Evolutionary conservation across 1,140 invertebrate genomes (phyloP).

Genomic region (Gerris buenoi): DNA sequence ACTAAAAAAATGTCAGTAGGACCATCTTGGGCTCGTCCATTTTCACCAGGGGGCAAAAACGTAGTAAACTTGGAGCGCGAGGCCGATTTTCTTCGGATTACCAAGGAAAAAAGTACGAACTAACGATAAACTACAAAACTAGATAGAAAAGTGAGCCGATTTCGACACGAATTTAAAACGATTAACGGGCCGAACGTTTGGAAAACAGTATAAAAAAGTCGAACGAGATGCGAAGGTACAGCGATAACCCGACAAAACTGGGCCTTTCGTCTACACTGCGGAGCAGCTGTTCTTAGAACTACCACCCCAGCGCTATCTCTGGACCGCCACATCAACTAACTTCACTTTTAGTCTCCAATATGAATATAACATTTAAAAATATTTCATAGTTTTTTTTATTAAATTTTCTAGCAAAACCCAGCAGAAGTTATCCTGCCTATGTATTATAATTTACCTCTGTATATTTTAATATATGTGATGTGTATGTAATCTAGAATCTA

Average conservation of each 20-base stretch:
- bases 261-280: background rate
- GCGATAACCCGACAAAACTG: background rate
- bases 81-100: background rate
- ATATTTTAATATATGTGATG: too few relatives aligned
- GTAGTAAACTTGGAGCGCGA: background rate
- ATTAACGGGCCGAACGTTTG: background rate
- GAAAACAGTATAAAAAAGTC: background rate
- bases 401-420: too few relatives aligned
- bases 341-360: too few relatives aligned
- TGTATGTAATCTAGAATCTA: too few relatives aligned
- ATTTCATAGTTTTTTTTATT: too few relatives aligned
- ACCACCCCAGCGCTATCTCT: background rate
- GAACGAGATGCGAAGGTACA: background rate
- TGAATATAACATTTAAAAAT: too few relatives aligned
- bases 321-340: too few relatives aligned
- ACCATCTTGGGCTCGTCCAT: background rate
- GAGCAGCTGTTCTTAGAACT: background rate
- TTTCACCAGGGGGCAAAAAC: background rate
- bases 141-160: background rate
- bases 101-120: too few relatives aligned
- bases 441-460: too few relatives aligned
- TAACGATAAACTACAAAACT: background rate
- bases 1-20: background rate
- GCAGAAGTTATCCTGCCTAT: too few relatives aligned
- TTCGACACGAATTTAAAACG: background rate